These are phyloP conservation scores for Aldrovandia affinis DNA, from an alignment of 2,797 vertebrate genomes.

Conservation along the genomic window DNA sequence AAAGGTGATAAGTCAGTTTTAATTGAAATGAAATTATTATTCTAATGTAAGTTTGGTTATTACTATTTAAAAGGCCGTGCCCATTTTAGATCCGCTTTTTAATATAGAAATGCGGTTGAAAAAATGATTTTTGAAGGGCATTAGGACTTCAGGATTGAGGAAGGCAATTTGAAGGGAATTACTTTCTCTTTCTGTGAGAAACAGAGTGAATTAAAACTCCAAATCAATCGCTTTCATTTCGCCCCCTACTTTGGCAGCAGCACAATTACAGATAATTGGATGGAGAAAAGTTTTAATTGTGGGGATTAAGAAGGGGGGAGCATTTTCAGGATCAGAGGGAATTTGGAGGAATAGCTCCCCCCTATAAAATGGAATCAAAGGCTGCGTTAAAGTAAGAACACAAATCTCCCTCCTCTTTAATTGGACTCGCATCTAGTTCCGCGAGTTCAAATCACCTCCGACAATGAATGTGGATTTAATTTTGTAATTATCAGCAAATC, in stretches of 20 bases:
- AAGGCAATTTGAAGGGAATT: conserved; percentile 88
- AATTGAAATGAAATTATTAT: conserved; percentile 99
- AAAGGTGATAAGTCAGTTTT: conserved; percentile 99
- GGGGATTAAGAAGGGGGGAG: conserved; percentile 92
- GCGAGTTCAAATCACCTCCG: conserved; percentile 97
- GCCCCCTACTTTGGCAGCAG: conserved; percentile 93
- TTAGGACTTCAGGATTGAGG: conserved; percentile 83
- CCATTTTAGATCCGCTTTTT: conserved; percentile 83
- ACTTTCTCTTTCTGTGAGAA: conserved; percentile 83
- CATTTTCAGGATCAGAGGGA: conserved; percentile 95
- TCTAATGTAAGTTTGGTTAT: conserved; percentile 99
- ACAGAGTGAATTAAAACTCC: conserved; percentile 87
- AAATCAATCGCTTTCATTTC: conserved; percentile 87
- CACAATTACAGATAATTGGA: conserved; percentile 99
- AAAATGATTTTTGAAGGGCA: conserved; percentile 84
- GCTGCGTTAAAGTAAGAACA: conserved; percentile 93
- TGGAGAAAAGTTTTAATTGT: conserved; percentile 99
- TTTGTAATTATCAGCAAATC: conserved; percentile 99
- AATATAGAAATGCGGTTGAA: conserved; percentile 68
- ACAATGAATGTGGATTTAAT: conserved; percentile 99
- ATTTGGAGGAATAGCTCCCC: conserved; percentile 89
- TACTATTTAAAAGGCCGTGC: conserved; percentile 84
- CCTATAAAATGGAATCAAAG: conserved; percentile 97
- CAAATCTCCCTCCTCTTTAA: conserved; percentile 88
- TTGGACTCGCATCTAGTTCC: conserved; percentile 96